Evolutionary conservation across 2,113 vertebrate genomes (phyloP).

Genomic region (Antigone vipio): DNA sequence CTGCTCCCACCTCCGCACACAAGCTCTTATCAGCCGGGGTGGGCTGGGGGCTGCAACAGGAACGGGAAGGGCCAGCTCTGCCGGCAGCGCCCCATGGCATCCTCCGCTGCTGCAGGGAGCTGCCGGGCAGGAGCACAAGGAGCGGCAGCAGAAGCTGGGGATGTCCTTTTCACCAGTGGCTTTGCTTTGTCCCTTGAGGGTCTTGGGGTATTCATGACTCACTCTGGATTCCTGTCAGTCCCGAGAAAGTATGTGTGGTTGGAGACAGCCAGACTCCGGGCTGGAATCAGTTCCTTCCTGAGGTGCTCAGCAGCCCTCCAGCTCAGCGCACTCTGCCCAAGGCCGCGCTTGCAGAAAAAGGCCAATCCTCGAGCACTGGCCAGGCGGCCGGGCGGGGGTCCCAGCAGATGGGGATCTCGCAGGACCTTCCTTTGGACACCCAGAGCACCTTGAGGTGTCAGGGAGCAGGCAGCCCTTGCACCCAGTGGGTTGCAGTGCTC

Average conservation of each 20-base stretch:
- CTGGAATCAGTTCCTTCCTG: slow-evolving; percentile 53
- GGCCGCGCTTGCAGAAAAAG: background rate
- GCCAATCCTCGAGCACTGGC: background rate
- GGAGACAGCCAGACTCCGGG: slow-evolving; percentile 19
- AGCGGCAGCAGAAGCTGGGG: background rate
- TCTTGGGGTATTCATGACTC: slow-evolving; percentile 30
- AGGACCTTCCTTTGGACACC: background rate
- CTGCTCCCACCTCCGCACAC: background rate
- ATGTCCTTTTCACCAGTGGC: background rate
- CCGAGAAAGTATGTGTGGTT: background rate
- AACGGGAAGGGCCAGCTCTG: background rate
- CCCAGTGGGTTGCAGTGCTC: accelerated
- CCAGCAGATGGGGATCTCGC: background rate
- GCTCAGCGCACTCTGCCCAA: background rate
- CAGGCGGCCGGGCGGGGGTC: accelerated
- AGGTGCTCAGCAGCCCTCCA: background rate
- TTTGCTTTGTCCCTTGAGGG: background rate
- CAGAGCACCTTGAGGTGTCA: background rate
- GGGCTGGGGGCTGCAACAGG: background rate
- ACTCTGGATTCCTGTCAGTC: background rate
- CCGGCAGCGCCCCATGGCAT: background rate
- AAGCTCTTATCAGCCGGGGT: background rate
- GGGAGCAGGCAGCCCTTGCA: background rate
- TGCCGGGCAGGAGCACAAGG: background rate
- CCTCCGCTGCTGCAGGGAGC: background rate